Evolutionary conservation across 2,797 vertebrate species (phyloP).

Genomic region (Halcyon leucocephala): DNA sequence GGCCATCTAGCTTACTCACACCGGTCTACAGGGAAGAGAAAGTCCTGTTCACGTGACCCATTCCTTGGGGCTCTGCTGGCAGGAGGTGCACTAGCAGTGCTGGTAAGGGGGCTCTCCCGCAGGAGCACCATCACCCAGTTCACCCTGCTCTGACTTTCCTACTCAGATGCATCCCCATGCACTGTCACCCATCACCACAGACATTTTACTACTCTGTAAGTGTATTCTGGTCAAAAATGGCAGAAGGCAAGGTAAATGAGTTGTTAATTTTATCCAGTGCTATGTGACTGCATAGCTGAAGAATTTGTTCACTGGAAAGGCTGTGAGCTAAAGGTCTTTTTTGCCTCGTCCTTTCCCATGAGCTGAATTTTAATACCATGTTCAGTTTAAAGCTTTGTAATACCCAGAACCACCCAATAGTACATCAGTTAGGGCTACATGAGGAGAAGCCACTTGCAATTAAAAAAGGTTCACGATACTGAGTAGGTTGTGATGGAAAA

Average conservation of each 20-base stretch:
- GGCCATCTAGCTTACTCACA: not conserved
- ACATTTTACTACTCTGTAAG: not conserved
- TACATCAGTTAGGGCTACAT: too few relatives aligned
- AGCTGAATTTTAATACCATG: not conserved
- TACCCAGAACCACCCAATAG: too few relatives aligned
- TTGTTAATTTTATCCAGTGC: not conserved
- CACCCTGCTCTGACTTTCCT: not conserved
- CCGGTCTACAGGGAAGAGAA: not conserved
- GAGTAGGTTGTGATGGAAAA: not conserved
- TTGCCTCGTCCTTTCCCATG: not conserved
- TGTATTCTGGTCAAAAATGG: not conserved
- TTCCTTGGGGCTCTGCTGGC: not conserved
- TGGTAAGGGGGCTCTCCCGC: not conserved
- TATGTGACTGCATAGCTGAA: not conserved
- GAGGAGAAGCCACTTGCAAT: not conserved
- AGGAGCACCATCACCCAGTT: rapidly evolving
- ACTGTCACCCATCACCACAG: not conserved
- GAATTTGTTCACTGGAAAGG: not conserved
- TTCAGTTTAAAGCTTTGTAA: not conserved
- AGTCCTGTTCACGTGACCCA: rapidly evolving
- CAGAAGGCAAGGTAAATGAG: not conserved
- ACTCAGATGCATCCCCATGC: too few relatives aligned
- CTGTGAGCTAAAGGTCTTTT: not conserved
- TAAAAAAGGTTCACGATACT: not conserved
- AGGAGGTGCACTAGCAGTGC: not conserved